Conservation (phyloP, 2,797 vertebrate genomes). For the Meda fulgida region DNA sequence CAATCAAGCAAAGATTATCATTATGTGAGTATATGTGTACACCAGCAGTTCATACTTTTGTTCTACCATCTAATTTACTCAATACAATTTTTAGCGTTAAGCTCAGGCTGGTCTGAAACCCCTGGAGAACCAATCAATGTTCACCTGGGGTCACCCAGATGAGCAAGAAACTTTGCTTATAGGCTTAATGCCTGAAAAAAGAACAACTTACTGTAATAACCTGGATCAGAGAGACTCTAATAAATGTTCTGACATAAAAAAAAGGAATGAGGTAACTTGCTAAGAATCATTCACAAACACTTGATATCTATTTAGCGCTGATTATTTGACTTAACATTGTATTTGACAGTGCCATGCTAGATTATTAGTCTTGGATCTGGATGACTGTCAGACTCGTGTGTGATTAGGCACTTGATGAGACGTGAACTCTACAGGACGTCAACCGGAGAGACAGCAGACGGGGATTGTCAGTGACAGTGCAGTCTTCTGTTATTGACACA, state of each 20-base stretch:
- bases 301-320: neutral
- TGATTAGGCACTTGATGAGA: constrained; percentile 38
- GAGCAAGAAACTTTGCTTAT: neutral
- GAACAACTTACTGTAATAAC: neutral
- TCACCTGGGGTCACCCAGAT: constrained; percentile 1
- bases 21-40: neutral
- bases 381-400: constrained; percentile 27
- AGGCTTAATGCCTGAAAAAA: constrained; percentile 1
- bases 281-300: constrained; percentile 5
- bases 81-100: neutral
- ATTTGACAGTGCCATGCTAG: constrained; percentile 8
- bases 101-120: constrained; percentile 22
- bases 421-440: constrained; percentile 20
- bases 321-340: constrained; percentile 14
- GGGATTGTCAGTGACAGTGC: constrained; percentile 6
- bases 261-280: neutral
- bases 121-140: constrained; percentile 41
- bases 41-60: neutral
- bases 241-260: constrained; percentile 3
- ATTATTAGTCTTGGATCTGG: constrained; percentile 31
- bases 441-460: constrained; percentile 8
- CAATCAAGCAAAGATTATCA: neutral
- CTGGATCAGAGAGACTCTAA: constrained; percentile 2
- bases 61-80: neutral
- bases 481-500: constrained; percentile 1